Base-by-base conservation (phyloP, 1,140 invertebrate species). In the Diprion similis region DNA sequence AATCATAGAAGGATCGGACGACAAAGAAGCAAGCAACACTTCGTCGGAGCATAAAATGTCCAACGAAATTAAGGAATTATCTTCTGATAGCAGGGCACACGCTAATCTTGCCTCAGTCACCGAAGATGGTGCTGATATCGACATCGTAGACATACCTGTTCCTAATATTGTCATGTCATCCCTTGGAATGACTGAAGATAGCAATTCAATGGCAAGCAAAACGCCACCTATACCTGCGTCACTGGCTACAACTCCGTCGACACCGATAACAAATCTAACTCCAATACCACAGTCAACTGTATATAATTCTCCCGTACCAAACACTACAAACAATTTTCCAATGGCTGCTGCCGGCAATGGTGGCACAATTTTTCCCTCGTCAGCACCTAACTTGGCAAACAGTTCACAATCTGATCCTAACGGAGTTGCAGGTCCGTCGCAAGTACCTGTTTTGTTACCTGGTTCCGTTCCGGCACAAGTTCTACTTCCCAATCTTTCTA, bases 91-190 rank as follows among this genome's bases (percentile, higher is more conserved):
- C 78, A 68, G 72, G 15, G 76, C 71, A 51, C 48, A 65, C 24
- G 51, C 73, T 69, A 82, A 81, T 75, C 76, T 77, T 73, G 77
- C 85, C 71, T 85, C 80, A 59, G 85, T 86, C 59, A 86, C 87
- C 59, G 88, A 90, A 71, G 75, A 81, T 8, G 83, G 83, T 13
- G 87, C 85, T 73, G 80, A 78, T 19, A 78, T 90, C 17, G 90
- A 91, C 71, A 80, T 92, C 46, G 85, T 90, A 64, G 91, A 92
- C 82, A 92, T 92, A 81, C 91, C 92, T 37, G 91, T 93, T 85
- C 90, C 90, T 47, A 82, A 80, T 47, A 81, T 81, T 17, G 71
- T 64, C 8, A 71, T 66, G 47, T 66, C 70, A 1, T 68, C 19
- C 15, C 65, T 73, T 8, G 76, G 77, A 8, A 46, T 19, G 0